Evolutionary conservation across 2,797 vertebrate species (phyloP).

Genomic region (Pteronotus mesoamericanus): DNA sequence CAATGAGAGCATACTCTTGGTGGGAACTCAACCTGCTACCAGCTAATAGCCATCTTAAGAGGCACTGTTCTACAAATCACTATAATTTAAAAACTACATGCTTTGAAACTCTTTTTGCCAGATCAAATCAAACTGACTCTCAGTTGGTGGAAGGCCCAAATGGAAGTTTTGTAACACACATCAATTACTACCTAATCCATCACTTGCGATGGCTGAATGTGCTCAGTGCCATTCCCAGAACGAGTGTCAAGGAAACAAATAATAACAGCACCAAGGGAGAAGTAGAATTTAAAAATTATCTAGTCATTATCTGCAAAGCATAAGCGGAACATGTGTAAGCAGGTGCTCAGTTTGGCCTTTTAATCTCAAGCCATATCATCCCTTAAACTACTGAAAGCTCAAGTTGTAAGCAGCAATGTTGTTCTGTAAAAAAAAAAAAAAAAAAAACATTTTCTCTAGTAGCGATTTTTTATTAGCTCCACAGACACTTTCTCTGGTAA

Average conservation of each 20-base stretch:
- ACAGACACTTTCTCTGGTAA: conserved; percentile 36
- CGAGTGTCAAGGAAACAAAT: conserved; percentile 65
- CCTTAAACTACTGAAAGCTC: conserved; percentile 52
- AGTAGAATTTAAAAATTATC: conserved; percentile 42
- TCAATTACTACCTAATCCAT: conserved; percentile 68
- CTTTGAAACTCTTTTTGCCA: conserved; percentile 67
- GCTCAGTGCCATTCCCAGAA: conserved; percentile 57
- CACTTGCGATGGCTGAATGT: conserved; percentile 56
- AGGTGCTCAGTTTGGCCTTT: conserved; percentile 51
- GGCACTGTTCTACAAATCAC: conserved; percentile 71
- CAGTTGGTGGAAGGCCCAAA: conserved; percentile 67
- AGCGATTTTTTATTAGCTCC: conserved; percentile 24
- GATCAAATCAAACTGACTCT: conserved; percentile 69
- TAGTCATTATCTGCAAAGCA: conserved; percentile 48
- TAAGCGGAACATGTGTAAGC: conserved; percentile 14
- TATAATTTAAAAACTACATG: conserved; percentile 70
- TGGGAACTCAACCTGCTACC: conserved; percentile 60
- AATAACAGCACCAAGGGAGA: conserved; percentile 48
- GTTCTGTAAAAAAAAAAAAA: conserved; percentile 33
- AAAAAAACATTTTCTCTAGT: conserved; percentile 41
- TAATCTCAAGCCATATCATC: conserved; percentile 56
- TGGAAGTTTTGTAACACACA: conserved; percentile 65
- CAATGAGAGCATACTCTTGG: conserved; percentile 43
- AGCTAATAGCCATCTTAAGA: conserved; percentile 63
- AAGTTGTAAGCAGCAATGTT: conserved; percentile 38